Evolutionary conservation across 1,140 invertebrate genomes (phyloP).

Genomic region (Magallana ariakensis): DNA sequence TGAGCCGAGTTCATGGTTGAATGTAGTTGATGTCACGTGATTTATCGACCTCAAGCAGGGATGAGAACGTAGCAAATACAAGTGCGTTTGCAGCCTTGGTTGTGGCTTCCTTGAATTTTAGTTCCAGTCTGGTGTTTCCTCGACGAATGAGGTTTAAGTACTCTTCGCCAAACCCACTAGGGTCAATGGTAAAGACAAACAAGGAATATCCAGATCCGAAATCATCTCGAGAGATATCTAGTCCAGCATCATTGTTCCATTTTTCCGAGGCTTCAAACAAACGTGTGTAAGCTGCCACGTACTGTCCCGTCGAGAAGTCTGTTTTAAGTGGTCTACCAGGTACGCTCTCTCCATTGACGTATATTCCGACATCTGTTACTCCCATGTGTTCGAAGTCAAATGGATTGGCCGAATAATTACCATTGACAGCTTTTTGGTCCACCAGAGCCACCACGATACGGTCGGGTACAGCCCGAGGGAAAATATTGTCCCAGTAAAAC

Average conservation of each 20-base stretch:
- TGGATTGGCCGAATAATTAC: constrained; percentile 53
- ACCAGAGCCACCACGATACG: constrained; percentile 30
- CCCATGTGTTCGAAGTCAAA: constrained; percentile 48
- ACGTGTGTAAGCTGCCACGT: not conserved
- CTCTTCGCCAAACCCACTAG: constrained; percentile 46
- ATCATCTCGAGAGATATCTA: constrained; percentile 28
- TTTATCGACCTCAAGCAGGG: constrained; percentile 44
- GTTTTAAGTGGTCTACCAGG: constrained; percentile 48
- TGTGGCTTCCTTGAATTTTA: constrained; percentile 44
- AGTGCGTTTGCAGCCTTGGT: constrained; percentile 38
- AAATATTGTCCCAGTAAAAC: constrained; percentile 53
- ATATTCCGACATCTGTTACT: constrained; percentile 36
- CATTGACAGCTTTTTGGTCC: not conserved
- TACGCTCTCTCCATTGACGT: constrained; percentile 52
- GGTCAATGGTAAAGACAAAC: constrained; percentile 40
- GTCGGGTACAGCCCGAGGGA: constrained; percentile 43
- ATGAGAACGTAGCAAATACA: constrained; percentile 42
- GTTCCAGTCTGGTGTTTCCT: constrained; percentile 47
- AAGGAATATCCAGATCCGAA: constrained; percentile 37
- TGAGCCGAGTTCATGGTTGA: constrained; percentile 32
- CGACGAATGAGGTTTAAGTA: constrained; percentile 51
- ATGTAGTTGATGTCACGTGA: constrained; percentile 47
- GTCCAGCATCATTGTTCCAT: constrained; percentile 48
- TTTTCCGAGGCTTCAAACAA: constrained; percentile 46
- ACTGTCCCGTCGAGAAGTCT: constrained; percentile 17